Evolutionary conservation across 1,140 invertebrate species (phyloP).

Genomic region (Centruroides sculpturatus): DNA sequence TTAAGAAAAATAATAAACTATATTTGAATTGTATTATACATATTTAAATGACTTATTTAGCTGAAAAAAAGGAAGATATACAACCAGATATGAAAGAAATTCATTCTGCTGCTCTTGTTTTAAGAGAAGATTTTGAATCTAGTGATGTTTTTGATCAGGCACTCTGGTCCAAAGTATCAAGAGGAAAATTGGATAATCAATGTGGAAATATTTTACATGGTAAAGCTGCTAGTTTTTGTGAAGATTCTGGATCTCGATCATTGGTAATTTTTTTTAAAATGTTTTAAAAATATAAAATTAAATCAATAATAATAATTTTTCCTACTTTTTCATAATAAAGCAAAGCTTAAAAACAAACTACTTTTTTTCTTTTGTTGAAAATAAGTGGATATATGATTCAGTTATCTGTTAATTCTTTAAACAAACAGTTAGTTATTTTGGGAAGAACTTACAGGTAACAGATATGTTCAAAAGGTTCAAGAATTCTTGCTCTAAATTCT

Average conservation of each 20-base stretch:
- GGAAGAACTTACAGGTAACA: no score
- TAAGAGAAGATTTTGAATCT: conserved; percentile 31
- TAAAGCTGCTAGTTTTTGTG: conserved; percentile 25
- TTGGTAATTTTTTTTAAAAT: conserved; percentile 19
- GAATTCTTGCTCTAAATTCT: no score
- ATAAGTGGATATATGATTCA: no score
- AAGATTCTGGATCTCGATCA: conserved; percentile 18
- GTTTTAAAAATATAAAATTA: no score
- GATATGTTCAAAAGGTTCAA: no score
- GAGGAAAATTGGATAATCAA: conserved; percentile 20
- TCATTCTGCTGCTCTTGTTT: conserved; percentile 24
- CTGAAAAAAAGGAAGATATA: not conserved
- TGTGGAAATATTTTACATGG: conserved; percentile 27
- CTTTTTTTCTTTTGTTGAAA: no score
- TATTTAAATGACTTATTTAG: not conserved
- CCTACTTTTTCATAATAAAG: no score
- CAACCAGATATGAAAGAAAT: conserved; percentile 14
- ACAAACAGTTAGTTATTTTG: no score
- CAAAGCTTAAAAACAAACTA: no score
- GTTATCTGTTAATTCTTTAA: no score
- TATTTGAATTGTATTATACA: not conserved
- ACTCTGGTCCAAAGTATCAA: conserved; percentile 14
- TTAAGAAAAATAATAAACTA: no score
- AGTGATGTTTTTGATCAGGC: conserved; percentile 1
- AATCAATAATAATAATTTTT: no score